phyloP scores from a whole-genome alignment of 2,113 vertebrate species.

The Poecile atricapillus region DNA sequence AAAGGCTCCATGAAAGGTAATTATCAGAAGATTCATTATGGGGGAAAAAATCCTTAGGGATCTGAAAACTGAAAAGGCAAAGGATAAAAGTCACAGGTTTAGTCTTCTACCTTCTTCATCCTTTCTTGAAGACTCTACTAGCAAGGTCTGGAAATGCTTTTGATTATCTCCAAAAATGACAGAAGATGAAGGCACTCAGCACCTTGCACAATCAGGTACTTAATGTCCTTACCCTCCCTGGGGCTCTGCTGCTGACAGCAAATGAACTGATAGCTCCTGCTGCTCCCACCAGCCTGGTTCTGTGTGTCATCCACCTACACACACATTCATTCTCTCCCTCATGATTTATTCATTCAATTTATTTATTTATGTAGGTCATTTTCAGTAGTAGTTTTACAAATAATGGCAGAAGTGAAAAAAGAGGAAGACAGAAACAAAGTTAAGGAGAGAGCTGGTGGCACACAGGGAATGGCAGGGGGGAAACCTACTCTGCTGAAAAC shows the following conservation, averaged over 20 bases:
- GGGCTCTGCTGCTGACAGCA: conserved; percentile 4
- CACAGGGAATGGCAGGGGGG: neutral
- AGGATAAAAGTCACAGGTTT: neutral
- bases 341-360: conserved; percentile 58
- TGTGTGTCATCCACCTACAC: conserved; percentile 51
- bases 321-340: conserved; percentile 26
- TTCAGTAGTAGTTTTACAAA: conserved; percentile 46
- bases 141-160: neutral
- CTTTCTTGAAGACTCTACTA: neutral
- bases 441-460: neutral
- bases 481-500: neutral
- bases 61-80: neutral
- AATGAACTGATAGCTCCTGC: conserved; percentile 35
- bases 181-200: neutral
- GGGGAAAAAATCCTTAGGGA: neutral
- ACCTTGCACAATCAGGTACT: neutral
- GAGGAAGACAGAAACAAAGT: neutral
- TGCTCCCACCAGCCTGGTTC: conserved; percentile 33
- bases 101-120: neutral
- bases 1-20: neutral
- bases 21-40: neutral
- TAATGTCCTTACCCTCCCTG: neutral
- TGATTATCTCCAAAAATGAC: neutral
- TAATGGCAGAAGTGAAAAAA: neutral
- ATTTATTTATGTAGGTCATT: conserved; percentile 68